Evolutionary conservation across 2,888 invertebrate species (phyloP), one percentile per base, ranked within the genome.

Genomic region (Pardosa pseudoannulata): DNA sequence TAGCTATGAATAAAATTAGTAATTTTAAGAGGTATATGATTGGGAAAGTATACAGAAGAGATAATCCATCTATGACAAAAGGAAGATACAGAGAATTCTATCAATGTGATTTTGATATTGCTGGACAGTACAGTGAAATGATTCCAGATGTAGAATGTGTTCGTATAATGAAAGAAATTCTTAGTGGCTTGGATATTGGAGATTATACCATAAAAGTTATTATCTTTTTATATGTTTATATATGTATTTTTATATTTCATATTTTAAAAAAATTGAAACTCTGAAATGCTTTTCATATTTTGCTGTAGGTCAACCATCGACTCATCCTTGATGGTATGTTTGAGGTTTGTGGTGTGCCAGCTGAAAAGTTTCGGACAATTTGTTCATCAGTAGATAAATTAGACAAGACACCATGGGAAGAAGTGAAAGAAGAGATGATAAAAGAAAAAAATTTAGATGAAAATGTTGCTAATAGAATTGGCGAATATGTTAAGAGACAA

Each of bases 31-130:
- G 99, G 79, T 99, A 99, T 92, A 99, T 99, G 91, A 98, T 99
- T 89, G 99, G 98, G 36, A 99, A 99, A 93, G 99, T 99, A 3
- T 99, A 99, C 91, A 93, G 99, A 75, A 93, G 99, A 89, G 99
- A 99, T 92, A 98, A 98, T 92, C 99, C 99, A 1, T 96, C 98
- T 0, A 98, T 99, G 94, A 96, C 97, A 0, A 94, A 95, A 91
- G 99, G 99, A 31, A 94, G 99, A 89, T 99, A 97, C 91, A 93
- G 99, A 89, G 99, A 99, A 92, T 99, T 99, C 93, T 99, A 98
- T 93, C 99, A 99, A 93, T 99, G 99, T 93, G 99, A 99, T 94
- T 99, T 99, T 92, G 99, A 99, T 92, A 99, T 99, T 91, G 99
- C 99, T 73, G 99, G 99, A 23, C 94, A 94, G 86, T 99, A 96